phyloP scores from a whole-genome alignment of 1,140 invertebrate genomes.

The Stratiolaelaps scimitus region DNA sequence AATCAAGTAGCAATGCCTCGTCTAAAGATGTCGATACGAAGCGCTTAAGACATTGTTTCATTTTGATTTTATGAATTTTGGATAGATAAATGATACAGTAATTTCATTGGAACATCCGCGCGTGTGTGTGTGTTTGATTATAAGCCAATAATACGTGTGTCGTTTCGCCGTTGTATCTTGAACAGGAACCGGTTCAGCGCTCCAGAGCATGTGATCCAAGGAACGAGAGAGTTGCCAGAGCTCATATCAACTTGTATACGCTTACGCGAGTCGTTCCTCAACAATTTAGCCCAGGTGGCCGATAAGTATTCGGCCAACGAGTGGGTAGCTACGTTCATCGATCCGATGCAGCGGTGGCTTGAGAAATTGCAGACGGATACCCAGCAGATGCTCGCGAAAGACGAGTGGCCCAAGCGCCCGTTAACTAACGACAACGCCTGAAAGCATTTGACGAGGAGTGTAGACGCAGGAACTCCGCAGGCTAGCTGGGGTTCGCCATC shows the following conservation, averaged over 20 bases:
- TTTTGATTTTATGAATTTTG: no score
- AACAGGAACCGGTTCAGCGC: slow-evolving; percentile 9
- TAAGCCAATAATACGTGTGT: background rate
- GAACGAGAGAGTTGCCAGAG: slow-evolving; percentile 36
- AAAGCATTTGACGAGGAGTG: background rate
- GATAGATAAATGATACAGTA: background rate
- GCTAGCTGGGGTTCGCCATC: background rate
- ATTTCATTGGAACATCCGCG: background rate
- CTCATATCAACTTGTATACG: slow-evolving; percentile 37
- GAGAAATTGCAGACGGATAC: slow-evolving; percentile 34
- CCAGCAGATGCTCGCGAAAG: slow-evolving; percentile 31
- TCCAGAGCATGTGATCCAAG: slow-evolving; percentile 28
- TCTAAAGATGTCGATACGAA: no score
- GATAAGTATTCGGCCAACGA: slow-evolving; percentile 40
- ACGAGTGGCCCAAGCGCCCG: slow-evolving; percentile 33
- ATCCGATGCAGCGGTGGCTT: slow-evolving; percentile 37
- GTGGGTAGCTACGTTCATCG: slow-evolving; percentile 39
- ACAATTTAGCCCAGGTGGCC: slow-evolving; percentile 38
- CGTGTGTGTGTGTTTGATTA: background rate
- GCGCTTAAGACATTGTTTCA: no score
- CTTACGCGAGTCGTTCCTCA: slow-evolving; percentile 36
- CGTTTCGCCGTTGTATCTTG: background rate
- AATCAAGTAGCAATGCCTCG: no score
- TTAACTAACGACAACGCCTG: slow-evolving; percentile 15
- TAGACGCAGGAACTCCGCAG: background rate